Conservation (phyloP, 2,797 vertebrate genomes). For the Myotis vivesi region DNA sequence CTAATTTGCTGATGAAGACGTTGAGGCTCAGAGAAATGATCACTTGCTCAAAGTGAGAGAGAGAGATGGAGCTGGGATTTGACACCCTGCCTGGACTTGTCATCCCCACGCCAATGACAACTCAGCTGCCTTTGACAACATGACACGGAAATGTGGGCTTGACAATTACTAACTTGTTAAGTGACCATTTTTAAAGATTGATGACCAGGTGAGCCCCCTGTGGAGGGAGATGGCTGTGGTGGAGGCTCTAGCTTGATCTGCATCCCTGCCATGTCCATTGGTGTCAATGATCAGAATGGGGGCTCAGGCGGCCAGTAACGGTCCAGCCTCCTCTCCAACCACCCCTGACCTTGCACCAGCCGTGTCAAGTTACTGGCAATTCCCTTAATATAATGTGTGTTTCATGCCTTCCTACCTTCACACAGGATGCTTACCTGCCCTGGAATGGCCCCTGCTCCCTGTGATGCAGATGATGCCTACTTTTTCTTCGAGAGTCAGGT, state of each 20-base stretch:
- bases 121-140: neutral
- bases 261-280: neutral
- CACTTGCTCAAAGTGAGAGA: neutral
- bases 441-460: neutral
- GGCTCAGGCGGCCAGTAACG: neutral
- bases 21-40: neutral
- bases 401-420: neutral
- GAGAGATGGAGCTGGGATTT: neutral
- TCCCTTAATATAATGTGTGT: neutral
- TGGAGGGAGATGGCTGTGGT: neutral
- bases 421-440: neutral
- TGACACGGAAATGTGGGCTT: neutral
- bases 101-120: neutral
- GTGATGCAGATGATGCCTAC: neutral
- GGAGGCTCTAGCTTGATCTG: too few species aligned
- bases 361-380: neutral
- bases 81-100: too few species aligned
- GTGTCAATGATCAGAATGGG: neutral
- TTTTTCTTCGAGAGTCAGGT: neutral
- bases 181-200: neutral
- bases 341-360: neutral
- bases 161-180: neutral
- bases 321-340: neutral
- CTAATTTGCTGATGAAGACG: neutral
- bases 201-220: neutral